Evolutionary conservation across 2,888 invertebrate species (phyloP), one percentile per base, ranked within the genome.

Genomic region (Ceriagrion tenellum): DNA sequence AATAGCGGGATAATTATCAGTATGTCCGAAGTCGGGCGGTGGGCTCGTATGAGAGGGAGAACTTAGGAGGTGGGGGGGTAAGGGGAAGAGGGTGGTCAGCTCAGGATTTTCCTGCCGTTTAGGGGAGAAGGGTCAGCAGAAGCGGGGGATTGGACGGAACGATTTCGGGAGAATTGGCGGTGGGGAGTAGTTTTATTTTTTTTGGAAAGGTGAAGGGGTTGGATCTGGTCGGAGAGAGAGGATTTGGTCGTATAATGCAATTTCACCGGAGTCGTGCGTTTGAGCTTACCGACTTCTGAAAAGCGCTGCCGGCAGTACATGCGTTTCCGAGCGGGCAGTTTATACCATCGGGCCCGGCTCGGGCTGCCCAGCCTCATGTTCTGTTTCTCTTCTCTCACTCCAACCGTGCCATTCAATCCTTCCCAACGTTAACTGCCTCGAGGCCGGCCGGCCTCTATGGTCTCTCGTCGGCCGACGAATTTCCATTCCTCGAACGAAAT

Each of bases 201-300:
- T 59, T 20, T 16, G 59, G 12, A 20, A n/a, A n/a, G 69, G 69
- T n/a, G 69, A 69, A 23, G 69, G 69, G 26, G 26, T 69, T n/a
- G 69, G n/a, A 59, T 59, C n/a, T n/a, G 69, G 69, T n/a, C n/a
- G 26, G 69, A 12, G 69, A n/a, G 69, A 59, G 59, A n/a, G 69
- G 69, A 69, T 69, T 69, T 69, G 69, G 69, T 81, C 81, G 81
- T 35, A 81, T 81, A 35, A 81, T 81, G 81, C 81, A 35, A 81
- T 30, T 81, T 35, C 8, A 81, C 13, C 26, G 35, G 81, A 81
- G 81, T 26, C 30, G 81, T 35, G 81, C 81, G 30, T 35, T 81
- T 16, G 35, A 18, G 81, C 81, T 26, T 35, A 12, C 81, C 81
- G 35, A 81, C 30, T 81, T 81, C 69, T 69, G 69, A n/a, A 69